Evolutionary conservation across 2,797 vertebrate genomes (phyloP).

Genomic region (Serranus cabrilla): DNA sequence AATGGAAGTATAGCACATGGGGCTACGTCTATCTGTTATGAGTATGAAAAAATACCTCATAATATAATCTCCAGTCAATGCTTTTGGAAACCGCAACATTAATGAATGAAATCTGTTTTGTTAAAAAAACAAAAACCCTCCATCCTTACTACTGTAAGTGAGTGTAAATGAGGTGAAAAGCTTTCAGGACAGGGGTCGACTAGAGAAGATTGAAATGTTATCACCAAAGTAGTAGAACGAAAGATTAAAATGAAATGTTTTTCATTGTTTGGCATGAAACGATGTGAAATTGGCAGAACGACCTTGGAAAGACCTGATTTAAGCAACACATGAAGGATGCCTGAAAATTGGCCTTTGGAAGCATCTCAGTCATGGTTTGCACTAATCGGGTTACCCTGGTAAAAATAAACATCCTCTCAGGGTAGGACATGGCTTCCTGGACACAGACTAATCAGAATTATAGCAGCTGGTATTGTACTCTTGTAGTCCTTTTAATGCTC

Average conservation of each 20-base stretch:
- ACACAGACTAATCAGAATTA: constrained; percentile 33
- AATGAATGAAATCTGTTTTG: constrained; percentile 4
- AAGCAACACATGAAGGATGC: constrained; percentile 40
- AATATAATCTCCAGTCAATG: neutral
- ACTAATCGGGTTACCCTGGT: constrained; percentile 49
- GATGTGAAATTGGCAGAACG: constrained; percentile 40
- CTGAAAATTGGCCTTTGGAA: constrained; percentile 47
- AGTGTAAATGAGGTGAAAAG: neutral
- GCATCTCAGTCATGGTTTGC: constrained; percentile 33
- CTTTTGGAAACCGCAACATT: neutral
- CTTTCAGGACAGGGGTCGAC: neutral
- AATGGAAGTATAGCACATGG: neutral
- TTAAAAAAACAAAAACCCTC: neutral
- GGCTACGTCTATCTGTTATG: neutral
- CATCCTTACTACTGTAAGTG: neutral
- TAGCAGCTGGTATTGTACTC: constrained; percentile 27
- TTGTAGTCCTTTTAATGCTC: constrained; percentile 23
- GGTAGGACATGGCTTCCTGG: constrained; percentile 31
- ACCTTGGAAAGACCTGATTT: constrained; percentile 44
- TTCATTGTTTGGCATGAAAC: constrained; percentile 52
- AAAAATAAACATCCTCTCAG: constrained; percentile 56
- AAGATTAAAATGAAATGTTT: constrained; percentile 23
- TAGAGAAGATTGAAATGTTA: constrained; percentile 8
- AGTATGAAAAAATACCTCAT: too few species aligned
- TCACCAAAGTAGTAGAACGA: neutral